Base-by-base conservation (phyloP, 2,113 vertebrate genomes). In the Campylorhamphus procurvoides region DNA sequence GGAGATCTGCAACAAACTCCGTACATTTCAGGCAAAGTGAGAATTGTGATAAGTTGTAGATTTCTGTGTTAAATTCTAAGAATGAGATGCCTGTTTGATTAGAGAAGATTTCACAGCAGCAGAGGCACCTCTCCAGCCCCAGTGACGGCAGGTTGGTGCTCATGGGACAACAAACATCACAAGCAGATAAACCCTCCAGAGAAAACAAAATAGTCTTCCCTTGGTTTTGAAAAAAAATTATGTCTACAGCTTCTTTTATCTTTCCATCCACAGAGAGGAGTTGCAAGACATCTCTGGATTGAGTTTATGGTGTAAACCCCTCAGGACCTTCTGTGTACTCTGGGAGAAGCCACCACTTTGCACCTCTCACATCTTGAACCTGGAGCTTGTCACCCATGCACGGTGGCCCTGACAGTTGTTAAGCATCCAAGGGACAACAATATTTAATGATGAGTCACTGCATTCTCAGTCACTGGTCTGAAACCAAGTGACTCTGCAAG, bases 81-180 rank as follows among this genome's bases (percentile, higher is more conserved):
- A 63, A 37, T 3, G 9, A 69, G 35, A 22, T n/a, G 28, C 10
- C 22, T 40, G 10, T 56, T 74, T 31, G 37, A 18, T 37, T 50
- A 39, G 8, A 55, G 60, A 63, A 37, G 39, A 29, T 60, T 60
- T 56, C 58, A 13, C 5, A 50, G 87, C 39, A 84, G 60, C 44
- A 17, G 55, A 56, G 2, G 2, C 1, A 0, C 35, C 27, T 77
- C 73, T 44, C 50, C 76, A 50, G 31, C 35, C 37, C 25, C 49
- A 18, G 20, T 12, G 64, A 10, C 0, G 1, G n/a, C 37, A 29
- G 22, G 10, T 11, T 59, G 50, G 16, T 42, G 27, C 47, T n/a
- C n/a, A 6, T 6, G 35, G 24, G 11, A 22, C 53, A 39, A 7
- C 4, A 29, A 3, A 59, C 1, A 0, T 8, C 0, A 9, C 6